Evolutionary conservation across 2,888 invertebrate species (phyloP), one percentile per base, ranked within the genome.

Genomic region (Allolobophora icterica): DNA sequence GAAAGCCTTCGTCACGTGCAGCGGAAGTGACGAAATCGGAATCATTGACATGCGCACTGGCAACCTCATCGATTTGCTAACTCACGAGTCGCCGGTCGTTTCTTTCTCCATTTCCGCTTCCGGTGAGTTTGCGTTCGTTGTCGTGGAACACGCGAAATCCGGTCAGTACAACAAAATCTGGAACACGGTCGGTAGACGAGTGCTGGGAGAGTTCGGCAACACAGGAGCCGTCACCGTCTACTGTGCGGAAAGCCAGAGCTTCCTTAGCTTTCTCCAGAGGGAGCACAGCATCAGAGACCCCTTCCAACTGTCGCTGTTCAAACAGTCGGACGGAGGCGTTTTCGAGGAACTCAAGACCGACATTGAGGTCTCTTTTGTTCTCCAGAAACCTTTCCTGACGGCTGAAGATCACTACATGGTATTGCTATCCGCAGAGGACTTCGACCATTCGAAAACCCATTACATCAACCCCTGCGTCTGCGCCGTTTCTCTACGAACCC

Each of bases 41-140:
- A 94, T 95, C 33, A 93, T 95, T 33, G 94, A 95, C 92, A 94
- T 95, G 94, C 89, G 90, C 90, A 94, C 93, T 89, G 95, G 95
- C 5, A 91, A 93, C 30, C 93, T 95, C 93, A 91, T 94, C 1
- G 95, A 95, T 91, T 93, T 95, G 6, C 93, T 95, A 52, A 95
- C 95, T 11, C 95, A 95, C 92, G 94, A 94, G 42, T 92, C 93
- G 34, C 92, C 93, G 33, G 94, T 95, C 15, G 87, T 90, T 19
- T 94, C 94, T 91, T 93, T 95, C 89, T 93, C 94, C 42, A 93
- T 94, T 71, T 94, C 94, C 24, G 42, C 89, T 94, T 94, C 0
- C 90, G 95, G 95, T 15, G 92, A 93, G 52, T 94, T 94, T 91
- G 93, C 94, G 0, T 92, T 95, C 30, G 94, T 95, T 24, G 92